Conservation (phyloP, 2,797 vertebrate species). For the Trematomus bernacchii region DNA sequence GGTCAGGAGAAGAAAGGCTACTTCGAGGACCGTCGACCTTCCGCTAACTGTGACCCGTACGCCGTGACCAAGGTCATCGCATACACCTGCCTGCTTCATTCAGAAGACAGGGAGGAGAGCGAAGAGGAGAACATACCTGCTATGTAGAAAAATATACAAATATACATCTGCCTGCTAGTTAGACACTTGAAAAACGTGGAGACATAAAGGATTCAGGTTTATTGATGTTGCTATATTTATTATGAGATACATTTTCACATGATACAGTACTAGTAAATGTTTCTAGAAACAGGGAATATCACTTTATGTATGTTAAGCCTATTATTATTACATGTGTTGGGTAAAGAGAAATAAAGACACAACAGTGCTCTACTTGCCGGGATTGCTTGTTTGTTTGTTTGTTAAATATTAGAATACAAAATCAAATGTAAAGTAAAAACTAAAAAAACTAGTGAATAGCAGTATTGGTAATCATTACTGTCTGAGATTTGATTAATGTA, state of each 20-base stretch:
- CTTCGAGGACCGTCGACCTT: constrained; percentile 91
- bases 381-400: not conserved
- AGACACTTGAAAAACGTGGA: not conserved
- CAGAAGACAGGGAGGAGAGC: not conserved
- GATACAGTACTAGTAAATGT: not conserved
- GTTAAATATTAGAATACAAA: not conserved
- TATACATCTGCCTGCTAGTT: not conserved
- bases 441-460: not conserved
- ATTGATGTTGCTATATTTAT: not conserved
- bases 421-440: not conserved
- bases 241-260: not conserved
- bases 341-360: constrained; percentile 29
- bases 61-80: constrained; percentile 84
- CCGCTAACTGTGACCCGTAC: constrained; percentile 93
- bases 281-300: not conserved
- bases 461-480: not conserved
- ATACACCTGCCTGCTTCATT: constrained; percentile 80
- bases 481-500: not conserved
- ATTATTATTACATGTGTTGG: not conserved
- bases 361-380: not conserved
- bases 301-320: not conserved
- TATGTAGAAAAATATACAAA: not conserved
- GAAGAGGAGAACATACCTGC: not conserved
- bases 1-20: constrained; percentile 85
- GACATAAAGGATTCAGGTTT: not conserved